Base-by-base conservation (phyloP, 2,113 vertebrate genomes). In the Deroptyus accipitrinus region DNA sequence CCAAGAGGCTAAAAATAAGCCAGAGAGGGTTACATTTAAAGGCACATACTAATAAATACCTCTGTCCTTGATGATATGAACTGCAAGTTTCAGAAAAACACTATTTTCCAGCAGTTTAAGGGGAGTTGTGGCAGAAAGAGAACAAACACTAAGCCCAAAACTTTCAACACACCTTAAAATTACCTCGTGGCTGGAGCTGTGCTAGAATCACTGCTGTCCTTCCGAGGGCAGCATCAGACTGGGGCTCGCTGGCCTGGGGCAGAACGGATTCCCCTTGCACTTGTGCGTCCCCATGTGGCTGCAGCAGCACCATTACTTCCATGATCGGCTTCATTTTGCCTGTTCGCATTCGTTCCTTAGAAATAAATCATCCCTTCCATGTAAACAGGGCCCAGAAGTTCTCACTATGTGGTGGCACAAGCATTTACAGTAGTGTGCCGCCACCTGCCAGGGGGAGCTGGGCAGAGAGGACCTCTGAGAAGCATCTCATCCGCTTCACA, bases 1-100 rank as follows among this genome's bases (percentile, higher is more conserved):
- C 88, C 92, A 96, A 92, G 42, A 77, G 41, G 28, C 79, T 93
- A 93, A 96, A 97, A 96, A 96, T 92, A 95, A 70, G 39, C 33
- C 48, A 18, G 7, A 75, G 16, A 48, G 35, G 4, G 28, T 39
- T 96, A 49, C 89, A 81, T 91, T 95, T 96, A 92, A 86, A 91
- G 54, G 22, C 24, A 73, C 3, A 1, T 66, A 74, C 44, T 90
- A 87, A 74, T 82, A 77, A 94, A 84, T 27, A 25, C 42, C 49
- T 80, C 88, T 70, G 81, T 52, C 91, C 89, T 92, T 79, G 91
- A 74, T 63, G 64, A 93, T 92, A 88, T 70, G 86, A 89, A 76
- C 62, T 41, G 49, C 70, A 42, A 4, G 90, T 94, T 83, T 78
- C 92, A 92, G 89, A 69, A 94, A 76, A 72, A 41, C 57, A 18